These are phyloP conservation scores for Tangara arthus DNA, from an alignment of 2,797 vertebrate genomes.

Conservation along the genomic window DNA sequence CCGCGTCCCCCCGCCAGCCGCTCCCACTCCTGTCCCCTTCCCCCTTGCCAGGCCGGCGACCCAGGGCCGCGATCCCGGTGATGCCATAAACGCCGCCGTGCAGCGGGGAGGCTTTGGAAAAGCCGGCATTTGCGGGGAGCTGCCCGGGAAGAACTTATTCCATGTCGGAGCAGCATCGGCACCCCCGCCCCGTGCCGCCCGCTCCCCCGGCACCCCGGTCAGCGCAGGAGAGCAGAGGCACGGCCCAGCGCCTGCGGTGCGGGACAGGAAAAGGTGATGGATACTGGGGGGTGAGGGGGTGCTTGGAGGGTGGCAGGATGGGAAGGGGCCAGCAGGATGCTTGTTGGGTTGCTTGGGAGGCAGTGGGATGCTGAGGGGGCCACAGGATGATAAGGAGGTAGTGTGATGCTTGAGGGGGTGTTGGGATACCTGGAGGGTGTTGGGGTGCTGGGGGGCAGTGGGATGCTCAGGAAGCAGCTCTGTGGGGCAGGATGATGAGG, in stretches of 20 bases:
- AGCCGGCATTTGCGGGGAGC: background rate
- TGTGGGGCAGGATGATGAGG: accelerated
- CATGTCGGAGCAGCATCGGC: constrained; percentile 55
- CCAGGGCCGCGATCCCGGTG: background rate
- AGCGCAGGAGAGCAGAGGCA: background rate
- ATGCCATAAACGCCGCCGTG: background rate
- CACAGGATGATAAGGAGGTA: background rate
- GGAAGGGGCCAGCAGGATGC: background rate
- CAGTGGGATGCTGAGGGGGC: background rate
- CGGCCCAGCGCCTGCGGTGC: background rate
- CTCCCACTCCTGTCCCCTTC: background rate
- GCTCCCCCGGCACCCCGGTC: background rate
- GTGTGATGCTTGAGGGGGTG: no score
- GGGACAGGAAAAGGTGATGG: constrained; percentile 38
- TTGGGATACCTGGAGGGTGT: background rate
- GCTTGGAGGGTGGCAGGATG: background rate
- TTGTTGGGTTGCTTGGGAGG: background rate
- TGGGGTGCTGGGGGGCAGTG: background rate
- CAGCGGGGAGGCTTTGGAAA: background rate
- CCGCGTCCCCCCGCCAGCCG: background rate
- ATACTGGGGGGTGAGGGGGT: accelerated
- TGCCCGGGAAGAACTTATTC: background rate
- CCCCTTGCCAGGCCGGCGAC: background rate
- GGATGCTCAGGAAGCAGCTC: background rate
- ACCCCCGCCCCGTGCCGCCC: background rate